These are phyloP conservation scores for Ericerus pela DNA, from an alignment of 1,140 invertebrate genomes.

Conservation along the genomic window DNA sequence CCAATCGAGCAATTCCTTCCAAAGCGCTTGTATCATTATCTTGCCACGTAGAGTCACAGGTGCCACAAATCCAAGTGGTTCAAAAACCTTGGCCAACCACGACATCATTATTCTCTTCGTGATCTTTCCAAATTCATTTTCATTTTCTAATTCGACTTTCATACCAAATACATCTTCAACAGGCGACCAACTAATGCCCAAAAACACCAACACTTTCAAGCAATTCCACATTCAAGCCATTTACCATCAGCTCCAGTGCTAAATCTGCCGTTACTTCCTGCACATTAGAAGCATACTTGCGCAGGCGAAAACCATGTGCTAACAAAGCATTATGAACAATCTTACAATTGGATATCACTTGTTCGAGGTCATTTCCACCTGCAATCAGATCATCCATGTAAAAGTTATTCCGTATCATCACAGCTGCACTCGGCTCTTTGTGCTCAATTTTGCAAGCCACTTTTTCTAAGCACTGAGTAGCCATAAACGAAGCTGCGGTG, in stretches of 20 bases:
- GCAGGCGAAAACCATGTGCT: conserved; percentile 1
- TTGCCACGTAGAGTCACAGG: conserved; percentile 1
- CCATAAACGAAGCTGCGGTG: conserved; percentile 28
- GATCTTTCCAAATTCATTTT: neutral
- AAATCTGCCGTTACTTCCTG: no score
- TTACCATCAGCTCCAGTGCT: no score
- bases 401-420: conserved; percentile 24
- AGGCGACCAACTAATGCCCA: neutral
- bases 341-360: neutral
- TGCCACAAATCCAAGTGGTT: neutral
- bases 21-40: neutral
- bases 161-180: neutral
- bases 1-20: neutral
- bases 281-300: conserved; percentile 18
- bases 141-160: neutral
- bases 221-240: no score
- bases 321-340: neutral
- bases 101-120: conserved; percentile 9
- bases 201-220: no score
- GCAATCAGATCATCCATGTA: conserved; percentile 30
- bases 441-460: conserved; percentile 23
- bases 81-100: neutral
- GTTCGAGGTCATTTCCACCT: conserved; percentile 21
- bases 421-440: conserved; percentile 22
- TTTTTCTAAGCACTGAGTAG: conserved; percentile 25